Evolutionary conservation across 2,888 invertebrate species (phyloP), one percentile per base, ranked within the genome.

Genomic region (Mythimna albipuncta): DNA sequence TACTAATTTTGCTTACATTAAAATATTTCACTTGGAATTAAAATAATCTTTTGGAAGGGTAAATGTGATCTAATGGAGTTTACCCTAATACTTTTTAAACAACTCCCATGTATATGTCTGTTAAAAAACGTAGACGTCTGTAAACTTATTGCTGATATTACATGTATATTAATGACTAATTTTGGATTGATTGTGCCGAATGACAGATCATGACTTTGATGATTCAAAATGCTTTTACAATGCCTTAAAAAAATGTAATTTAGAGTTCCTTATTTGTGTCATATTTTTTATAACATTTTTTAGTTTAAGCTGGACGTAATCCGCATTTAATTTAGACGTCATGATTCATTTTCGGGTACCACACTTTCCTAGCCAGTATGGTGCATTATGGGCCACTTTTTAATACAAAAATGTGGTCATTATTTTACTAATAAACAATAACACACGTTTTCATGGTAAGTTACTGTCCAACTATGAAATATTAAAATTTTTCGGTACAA

Each of bases 141-240:
- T 79, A 83, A 71, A 83, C 69, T 75, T 69, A 57, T 72, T 81
- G 77, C 79, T 84, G 84, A 84, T 84, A 81, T 77, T 77, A 77
- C 57, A 83, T 76, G 67, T 76, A 75, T 80, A 74, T 74, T 72
- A 64, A 78, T 64, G 13, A 70, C 47, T 38, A 44, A 66, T 73
- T 75, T 76, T 62, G 67, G 67, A 71, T 69, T 65, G 59, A 58
- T 79, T 86, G 64, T 77, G 79, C 69, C 69, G 58, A 73, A 57
- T 54, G 9, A 58, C 38, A 32, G 47, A 50, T 55, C 13, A 9
- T n/a, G 3, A 9, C 38, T n/a, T 44, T 44, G 44, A 44, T 9
- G 21, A 6, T 32, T 21, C 11, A 10, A n/a, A n/a, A 38, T n/a
- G 50, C 47, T 6, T 47, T 47, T 16, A 47, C 47, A 47, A 47